A percentile compares a stretch with the other conserved stretches of the same genome.
These are phyloP conservation scores for Lithophane leautieri DNA, from an alignment of 2,888 invertebrate species.

Conservation along the genomic window DNA sequence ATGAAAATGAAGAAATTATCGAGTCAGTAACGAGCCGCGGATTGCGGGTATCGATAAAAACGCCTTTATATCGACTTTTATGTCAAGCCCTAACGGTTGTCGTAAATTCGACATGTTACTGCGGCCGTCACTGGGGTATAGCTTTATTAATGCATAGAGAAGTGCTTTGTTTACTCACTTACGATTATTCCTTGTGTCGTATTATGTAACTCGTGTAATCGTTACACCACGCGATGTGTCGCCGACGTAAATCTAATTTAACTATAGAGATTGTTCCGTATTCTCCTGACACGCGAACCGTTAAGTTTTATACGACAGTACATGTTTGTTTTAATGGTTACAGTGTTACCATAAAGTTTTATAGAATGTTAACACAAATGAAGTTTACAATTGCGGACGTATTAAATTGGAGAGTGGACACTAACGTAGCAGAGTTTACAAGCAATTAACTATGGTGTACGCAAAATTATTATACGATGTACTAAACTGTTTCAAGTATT, in stretches of 20 bases:
- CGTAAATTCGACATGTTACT: slow-evolving; percentile 83
- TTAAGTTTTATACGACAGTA: slow-evolving; percentile 70
- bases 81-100: slow-evolving; percentile 78
- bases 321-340: slow-evolving; percentile 65
- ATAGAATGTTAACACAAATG: slow-evolving; percentile 69
- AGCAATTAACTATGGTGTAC: slow-evolving; percentile 65
- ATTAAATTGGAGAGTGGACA: slow-evolving; percentile 63
- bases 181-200: slow-evolving; percentile 70
- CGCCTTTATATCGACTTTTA: slow-evolving; percentile 83
- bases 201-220: slow-evolving; percentile 76
- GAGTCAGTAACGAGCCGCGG: slow-evolving; percentile 78
- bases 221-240: slow-evolving; percentile 68
- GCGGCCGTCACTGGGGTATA: slow-evolving; percentile 72
- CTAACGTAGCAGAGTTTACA: slow-evolving; percentile 66
- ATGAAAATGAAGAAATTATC: slow-evolving; percentile 86
- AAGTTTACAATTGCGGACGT: slow-evolving; percentile 66
- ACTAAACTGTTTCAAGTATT: slow-evolving; percentile 60
- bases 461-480: slow-evolving; percentile 67
- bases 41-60: slow-evolving; percentile 84
- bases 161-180: slow-evolving; percentile 75
- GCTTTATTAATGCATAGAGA: slow-evolving; percentile 83
- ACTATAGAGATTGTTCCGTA: slow-evolving; percentile 71
- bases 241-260: slow-evolving; percentile 76
- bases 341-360: slow-evolving; percentile 67
- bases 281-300: slow-evolving; percentile 69